These are phyloP conservation scores for Phainopepla nitens DNA, from an alignment of 2,113 vertebrate genomes.

Conservation along the genomic window DNA sequence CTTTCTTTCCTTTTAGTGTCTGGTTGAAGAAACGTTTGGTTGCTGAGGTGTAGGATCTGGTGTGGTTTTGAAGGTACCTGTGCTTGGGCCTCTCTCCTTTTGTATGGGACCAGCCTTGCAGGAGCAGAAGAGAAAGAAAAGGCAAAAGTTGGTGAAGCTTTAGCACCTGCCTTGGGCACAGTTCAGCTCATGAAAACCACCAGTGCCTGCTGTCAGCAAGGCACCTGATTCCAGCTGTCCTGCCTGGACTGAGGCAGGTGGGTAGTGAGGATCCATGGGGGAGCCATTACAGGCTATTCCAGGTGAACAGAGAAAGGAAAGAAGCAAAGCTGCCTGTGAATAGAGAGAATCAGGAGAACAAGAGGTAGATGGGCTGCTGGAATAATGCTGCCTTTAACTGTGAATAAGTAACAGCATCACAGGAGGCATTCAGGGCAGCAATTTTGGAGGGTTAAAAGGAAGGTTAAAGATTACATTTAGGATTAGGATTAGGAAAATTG, in stretches of 20 bases:
- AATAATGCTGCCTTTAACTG: conserved; percentile 12
- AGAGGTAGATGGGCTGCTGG: conserved; percentile 7
- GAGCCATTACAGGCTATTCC: conserved; percentile 30
- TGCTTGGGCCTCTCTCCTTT: not conserved
- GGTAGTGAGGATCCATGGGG: not conserved
- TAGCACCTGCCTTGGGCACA: not conserved
- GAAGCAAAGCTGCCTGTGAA: conserved; percentile 14
- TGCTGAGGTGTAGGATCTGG: not conserved
- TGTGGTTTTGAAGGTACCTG: not conserved
- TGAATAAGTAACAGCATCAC: conserved; percentile 21
- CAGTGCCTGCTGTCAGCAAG: not conserved
- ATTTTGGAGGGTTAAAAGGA: not conserved
- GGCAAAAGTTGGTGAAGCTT: not conserved
- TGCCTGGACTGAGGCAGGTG: not conserved
- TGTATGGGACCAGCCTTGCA: not conserved
- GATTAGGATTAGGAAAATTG: conserved; percentile 7
- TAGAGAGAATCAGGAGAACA: conserved; percentile 42
- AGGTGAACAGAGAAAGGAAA: not conserved
- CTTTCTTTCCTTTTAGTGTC: not conserved
- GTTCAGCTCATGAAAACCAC: not conserved
- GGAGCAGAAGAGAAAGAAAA: not conserved
- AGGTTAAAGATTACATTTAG: conserved; percentile 24
- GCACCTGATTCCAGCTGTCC: not conserved
- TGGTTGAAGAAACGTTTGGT: not conserved
- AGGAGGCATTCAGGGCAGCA: conserved; percentile 15